Evolutionary conservation across 2,113 vertebrate genomes (phyloP).

Genomic region (Alosa alosa): DNA sequence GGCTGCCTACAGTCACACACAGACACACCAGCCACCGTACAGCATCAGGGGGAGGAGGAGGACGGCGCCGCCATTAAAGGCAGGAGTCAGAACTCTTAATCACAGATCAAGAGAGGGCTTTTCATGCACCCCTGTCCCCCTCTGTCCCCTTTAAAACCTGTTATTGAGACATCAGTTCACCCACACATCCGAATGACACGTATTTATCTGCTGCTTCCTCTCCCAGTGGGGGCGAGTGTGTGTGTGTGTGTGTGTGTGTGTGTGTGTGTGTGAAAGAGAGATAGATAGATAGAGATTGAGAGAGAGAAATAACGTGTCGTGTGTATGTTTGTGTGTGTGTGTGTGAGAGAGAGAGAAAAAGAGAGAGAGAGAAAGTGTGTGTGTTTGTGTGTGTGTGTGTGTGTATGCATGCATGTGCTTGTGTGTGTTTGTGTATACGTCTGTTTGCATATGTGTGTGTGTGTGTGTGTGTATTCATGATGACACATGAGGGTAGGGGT

Average conservation of each 20-base stretch:
- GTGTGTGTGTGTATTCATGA: neutral
- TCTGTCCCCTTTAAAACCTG: conserved; percentile 23
- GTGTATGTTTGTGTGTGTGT: conserved; percentile 31
- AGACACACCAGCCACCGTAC: conserved; percentile 24
- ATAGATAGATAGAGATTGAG: conserved; percentile 16
- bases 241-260: conserved; percentile 42
- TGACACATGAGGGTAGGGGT: conserved; percentile 1
- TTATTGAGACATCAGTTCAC: conserved; percentile 59
- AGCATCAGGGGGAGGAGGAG: neutral
- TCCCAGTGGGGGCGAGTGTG: conserved; percentile 40
- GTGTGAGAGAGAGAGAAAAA: neutral
- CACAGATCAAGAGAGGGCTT: conserved; percentile 17
- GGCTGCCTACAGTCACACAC: neutral
- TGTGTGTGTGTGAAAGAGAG: conserved; percentile 16
- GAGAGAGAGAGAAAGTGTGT: neutral
- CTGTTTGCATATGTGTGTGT: neutral
- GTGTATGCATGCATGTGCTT: neutral
- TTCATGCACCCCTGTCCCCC: conserved; percentile 13
- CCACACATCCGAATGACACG: conserved; percentile 45
- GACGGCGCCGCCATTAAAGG: neutral
- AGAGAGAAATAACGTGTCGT: neutral
- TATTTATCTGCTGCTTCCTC: conserved; percentile 43
- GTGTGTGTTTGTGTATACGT: neutral
- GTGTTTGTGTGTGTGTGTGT: conserved; percentile 31
- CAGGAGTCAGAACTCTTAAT: neutral